These are phyloP conservation scores for Thaumatotibia leucotreta DNA, from an alignment of 1,140 invertebrate genomes.

Conservation along the genomic window DNA sequence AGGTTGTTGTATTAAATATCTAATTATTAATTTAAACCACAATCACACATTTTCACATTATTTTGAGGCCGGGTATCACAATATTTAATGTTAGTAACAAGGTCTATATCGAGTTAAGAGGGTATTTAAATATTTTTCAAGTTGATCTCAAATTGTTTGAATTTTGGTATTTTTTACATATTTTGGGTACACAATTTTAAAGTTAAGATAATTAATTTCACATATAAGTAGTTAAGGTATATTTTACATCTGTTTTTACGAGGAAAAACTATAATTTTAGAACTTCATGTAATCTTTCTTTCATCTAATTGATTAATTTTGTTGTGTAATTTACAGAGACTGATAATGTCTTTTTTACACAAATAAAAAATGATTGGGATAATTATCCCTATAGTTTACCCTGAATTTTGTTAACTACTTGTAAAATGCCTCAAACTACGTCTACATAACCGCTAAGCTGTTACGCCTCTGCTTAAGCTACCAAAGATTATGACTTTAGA, in stretches of 20 bases:
- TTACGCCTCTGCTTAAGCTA: not conserved
- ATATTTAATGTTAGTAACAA: not conserved
- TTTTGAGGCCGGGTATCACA: not conserved
- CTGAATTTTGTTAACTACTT: not conserved
- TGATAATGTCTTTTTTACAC: too few species aligned
- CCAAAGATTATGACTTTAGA: not conserved
- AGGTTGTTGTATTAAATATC: too few species aligned
- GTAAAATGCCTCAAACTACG: not conserved
- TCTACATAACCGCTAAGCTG: not conserved
- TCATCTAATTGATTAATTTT: too few species aligned
- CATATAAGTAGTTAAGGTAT: not conserved
- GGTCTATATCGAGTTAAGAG: not conserved
- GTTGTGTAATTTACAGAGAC: too few species aligned
- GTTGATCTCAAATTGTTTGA: not conserved
- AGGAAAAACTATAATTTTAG: too few species aligned
- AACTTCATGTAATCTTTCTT: too few species aligned
- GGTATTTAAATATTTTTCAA: not conserved
- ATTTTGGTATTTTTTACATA: not conserved
- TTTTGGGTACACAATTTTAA: not conserved
- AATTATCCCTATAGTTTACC: conserved; percentile 24
- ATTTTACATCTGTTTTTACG: conserved; percentile 32
- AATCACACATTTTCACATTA: not conserved
- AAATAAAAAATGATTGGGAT: too few species aligned
- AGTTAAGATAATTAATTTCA: not conserved
- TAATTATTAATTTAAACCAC: not conserved